Evolutionary conservation across 2,888 invertebrate genomes (phyloP).

Genomic region (Maniola hyperantus): DNA sequence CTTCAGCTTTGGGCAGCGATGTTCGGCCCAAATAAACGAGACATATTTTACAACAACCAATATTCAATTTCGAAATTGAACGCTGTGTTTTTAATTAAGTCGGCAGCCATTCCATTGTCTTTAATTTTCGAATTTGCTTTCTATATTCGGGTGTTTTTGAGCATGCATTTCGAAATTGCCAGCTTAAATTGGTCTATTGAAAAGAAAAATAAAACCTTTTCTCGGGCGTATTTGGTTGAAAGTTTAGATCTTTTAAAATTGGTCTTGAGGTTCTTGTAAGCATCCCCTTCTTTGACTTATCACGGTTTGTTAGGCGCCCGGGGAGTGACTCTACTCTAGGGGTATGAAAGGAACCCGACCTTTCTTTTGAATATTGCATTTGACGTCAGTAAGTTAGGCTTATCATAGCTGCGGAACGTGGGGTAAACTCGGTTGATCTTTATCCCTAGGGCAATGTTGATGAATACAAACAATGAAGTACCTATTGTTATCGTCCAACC

Average conservation of each 20-base stretch:
- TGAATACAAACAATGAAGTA: constrained; percentile 28
- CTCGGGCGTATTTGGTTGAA: constrained; percentile 33
- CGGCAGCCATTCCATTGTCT: constrained; percentile 39
- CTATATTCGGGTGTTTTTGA: constrained; percentile 29
- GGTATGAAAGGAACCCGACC: constrained; percentile 61
- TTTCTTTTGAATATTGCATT: constrained; percentile 69
- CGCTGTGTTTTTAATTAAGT: constrained; percentile 52
- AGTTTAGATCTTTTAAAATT: constrained; percentile 51
- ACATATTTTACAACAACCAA: constrained; percentile 50
- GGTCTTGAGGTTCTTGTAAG: constrained; percentile 64
- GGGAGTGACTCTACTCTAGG: constrained; percentile 55
- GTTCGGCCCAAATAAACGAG: constrained; percentile 41
- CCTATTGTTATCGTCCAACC: constrained; percentile 22
- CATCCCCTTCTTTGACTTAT: constrained; percentile 65
- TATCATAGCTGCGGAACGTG: constrained; percentile 51
- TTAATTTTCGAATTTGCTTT: constrained; percentile 33
- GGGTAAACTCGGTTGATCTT: constrained; percentile 47
- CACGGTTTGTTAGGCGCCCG: constrained; percentile 73
- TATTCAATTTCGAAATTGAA: constrained; percentile 52
- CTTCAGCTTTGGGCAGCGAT: constrained; percentile 41
- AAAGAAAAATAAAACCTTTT: constrained; percentile 9
- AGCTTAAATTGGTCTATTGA: constrained; percentile 18
- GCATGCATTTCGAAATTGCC: constrained; percentile 24
- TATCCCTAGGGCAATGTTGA: constrained; percentile 34
- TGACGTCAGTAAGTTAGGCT: constrained; percentile 63